Evolutionary conservation across 1,140 invertebrate genomes (phyloP).

Genomic region (Maniola jurtina): DNA sequence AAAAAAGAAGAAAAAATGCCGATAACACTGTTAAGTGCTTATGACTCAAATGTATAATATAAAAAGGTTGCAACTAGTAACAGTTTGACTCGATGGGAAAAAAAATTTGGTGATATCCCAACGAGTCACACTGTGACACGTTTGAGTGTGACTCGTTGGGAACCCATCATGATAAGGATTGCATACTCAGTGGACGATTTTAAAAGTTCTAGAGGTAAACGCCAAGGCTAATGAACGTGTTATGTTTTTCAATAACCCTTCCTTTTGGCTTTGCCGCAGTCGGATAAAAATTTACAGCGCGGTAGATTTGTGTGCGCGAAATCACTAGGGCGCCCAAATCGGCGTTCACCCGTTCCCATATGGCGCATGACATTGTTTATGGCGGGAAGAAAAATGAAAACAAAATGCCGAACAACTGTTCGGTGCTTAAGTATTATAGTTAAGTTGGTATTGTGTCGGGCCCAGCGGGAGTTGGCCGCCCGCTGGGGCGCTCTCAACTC

Average conservation of each 20-base stretch:
- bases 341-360: slow-evolving; percentile 47
- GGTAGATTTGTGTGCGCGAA: background rate
- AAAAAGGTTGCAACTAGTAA: too few species aligned
- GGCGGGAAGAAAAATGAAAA: slow-evolving; percentile 52
- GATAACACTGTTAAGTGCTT: slow-evolving; percentile 61
- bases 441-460: slow-evolving; percentile 56
- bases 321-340: slow-evolving; percentile 44
- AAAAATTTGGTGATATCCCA: too few species aligned
- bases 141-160: too few species aligned
- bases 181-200: too few species aligned
- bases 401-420: slow-evolving; percentile 64
- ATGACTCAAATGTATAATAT: too few species aligned
- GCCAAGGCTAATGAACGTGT: background rate
- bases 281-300: background rate
- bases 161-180: too few species aligned
- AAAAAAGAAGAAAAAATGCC: slow-evolving; percentile 54
- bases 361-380: slow-evolving; percentile 61
- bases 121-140: too few species aligned
- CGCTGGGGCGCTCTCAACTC: slow-evolving; percentile 55
- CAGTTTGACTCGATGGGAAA: too few species aligned
- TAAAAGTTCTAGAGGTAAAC: too few species aligned
- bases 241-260: too few species aligned
- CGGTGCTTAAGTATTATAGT: slow-evolving; percentile 55
- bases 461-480: slow-evolving; percentile 53
- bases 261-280: too few species aligned